phyloP scores from a whole-genome alignment of 2,888 invertebrate species.

The Panzeria rudis region DNA sequence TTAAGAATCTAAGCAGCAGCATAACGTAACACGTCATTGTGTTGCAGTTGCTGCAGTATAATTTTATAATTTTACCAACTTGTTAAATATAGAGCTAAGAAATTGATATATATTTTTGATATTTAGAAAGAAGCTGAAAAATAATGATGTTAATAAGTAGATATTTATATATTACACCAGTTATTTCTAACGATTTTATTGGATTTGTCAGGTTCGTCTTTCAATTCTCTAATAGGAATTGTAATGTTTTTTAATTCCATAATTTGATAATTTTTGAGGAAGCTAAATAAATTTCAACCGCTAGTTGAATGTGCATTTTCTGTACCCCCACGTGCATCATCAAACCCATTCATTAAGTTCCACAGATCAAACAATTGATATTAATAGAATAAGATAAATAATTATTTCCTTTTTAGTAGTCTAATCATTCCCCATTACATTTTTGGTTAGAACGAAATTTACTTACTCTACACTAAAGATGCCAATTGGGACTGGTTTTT shows the following conservation, averaged over 20 bases:
- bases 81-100: slow-evolving; percentile 24
- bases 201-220: not conserved
- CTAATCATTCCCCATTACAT: no score
- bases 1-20: slow-evolving; percentile 31
- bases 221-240: not conserved
- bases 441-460: no score
- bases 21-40: slow-evolving; percentile 47
- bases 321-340: no score
- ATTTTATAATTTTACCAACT: slow-evolving; percentile 47
- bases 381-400: no score
- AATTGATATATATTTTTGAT: slow-evolving; percentile 14
- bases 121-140: not conserved
- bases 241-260: not conserved
- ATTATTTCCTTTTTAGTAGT: no score
- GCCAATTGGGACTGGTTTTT: no score
- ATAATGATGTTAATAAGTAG: not conserved
- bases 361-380: no score
- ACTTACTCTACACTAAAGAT: no score
- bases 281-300: no score
- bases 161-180: not conserved
- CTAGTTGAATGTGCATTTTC: no score
- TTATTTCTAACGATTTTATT: not conserved
- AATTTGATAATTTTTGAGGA: no score
- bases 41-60: slow-evolving; percentile 26
- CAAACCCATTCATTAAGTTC: no score